These are phyloP conservation scores for Philhelius pedissequus DNA, from an alignment of 2,888 invertebrate species.

Conservation along the genomic window DNA sequence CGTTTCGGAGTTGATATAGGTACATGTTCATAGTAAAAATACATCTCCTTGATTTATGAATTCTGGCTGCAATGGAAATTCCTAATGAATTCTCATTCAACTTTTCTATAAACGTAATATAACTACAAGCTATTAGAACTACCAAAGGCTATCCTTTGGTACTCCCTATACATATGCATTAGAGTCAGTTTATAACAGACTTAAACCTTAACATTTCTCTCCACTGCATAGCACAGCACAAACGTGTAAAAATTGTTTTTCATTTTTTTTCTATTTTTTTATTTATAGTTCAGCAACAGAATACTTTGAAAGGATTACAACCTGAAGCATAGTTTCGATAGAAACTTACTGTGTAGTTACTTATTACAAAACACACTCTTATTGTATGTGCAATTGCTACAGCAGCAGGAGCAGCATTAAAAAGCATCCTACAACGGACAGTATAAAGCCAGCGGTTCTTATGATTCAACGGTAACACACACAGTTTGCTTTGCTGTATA, in stretches of 20 bases:
- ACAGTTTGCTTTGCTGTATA: slow-evolving; percentile 35
- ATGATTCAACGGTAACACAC: slow-evolving; percentile 65
- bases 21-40: too few relatives aligned
- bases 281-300: slow-evolving; percentile 35
- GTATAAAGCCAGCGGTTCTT: slow-evolving; percentile 41
- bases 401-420: neutral
- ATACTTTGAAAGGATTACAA: slow-evolving; percentile 12
- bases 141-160: neutral
- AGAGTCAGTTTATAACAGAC: neutral
- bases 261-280: neutral
- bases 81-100: neutral
- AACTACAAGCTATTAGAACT: neutral
- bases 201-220: neutral
- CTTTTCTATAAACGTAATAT: neutral
- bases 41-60: neutral
- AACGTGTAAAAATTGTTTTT: neutral
- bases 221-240: neutral
- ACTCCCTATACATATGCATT: neutral
- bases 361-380: neutral
- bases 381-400: slow-evolving; percentile 19
- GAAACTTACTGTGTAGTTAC: neutral
- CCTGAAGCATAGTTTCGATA: slow-evolving; percentile 15
- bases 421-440: slow-evolving; percentile 5
- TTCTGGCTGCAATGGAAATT: neutral
- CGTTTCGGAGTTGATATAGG: too few relatives aligned